phyloP scores from a whole-genome alignment of 2,113 vertebrate genomes.

The Probosciger aterrimus region DNA sequence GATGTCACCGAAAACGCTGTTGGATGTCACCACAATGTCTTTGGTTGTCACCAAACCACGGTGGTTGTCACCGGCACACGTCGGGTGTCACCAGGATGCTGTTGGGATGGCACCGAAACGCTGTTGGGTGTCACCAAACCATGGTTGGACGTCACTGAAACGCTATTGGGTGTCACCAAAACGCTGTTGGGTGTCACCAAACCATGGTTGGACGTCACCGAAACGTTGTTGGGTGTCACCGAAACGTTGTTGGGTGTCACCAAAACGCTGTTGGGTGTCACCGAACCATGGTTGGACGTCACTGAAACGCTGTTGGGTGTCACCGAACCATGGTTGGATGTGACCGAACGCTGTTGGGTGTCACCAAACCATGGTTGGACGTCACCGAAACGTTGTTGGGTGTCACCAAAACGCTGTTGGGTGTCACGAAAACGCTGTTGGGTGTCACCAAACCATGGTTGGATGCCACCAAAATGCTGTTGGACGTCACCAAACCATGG shows the following conservation, averaged over 20 bases:
- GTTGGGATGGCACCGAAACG: not conserved
- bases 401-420: too few species aligned
- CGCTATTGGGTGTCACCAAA: too few species aligned
- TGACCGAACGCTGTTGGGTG: fast-evolving
- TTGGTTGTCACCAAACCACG: not conserved
- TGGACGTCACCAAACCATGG: not conserved
- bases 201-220: fast-evolving
- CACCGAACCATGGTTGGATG: fast-evolving
- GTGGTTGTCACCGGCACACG: not conserved
- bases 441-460: too few species aligned
- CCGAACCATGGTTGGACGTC: fast-evolving
- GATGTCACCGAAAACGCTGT: not conserved
- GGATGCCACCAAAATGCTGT: fast-evolving
- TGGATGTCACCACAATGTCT: not conserved
- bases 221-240: fast-evolving
- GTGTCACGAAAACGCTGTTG: fast-evolving
- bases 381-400: fast-evolving
- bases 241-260: fast-evolving
- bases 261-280: fast-evolving
- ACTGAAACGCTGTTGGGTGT: fast-evolving
- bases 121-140: not conserved
- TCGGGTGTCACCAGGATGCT: not conserved
- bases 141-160: too few species aligned
- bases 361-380: fast-evolving
- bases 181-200: not conserved